These are phyloP conservation scores for Bedellia somnulentella DNA, from an alignment of 2,888 invertebrate species.

Conservation along the genomic window DNA sequence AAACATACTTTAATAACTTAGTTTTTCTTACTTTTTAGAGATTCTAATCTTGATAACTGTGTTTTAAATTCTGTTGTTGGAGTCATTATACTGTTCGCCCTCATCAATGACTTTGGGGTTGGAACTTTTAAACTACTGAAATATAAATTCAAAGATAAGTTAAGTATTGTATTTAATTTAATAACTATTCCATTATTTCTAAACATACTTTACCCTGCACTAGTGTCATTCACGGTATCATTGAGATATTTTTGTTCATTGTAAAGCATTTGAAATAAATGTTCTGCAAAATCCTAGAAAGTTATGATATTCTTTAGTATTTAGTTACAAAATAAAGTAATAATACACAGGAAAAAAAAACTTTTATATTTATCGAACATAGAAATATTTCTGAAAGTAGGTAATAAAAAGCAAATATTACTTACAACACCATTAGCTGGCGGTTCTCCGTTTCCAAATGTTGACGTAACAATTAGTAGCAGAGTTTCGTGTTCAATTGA, in stretches of 20 bases:
- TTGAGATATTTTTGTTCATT: constrained; percentile 28
- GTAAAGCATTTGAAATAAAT: constrained; percentile 36
- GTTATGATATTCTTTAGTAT: no score
- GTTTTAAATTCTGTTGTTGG: constrained; percentile 54
- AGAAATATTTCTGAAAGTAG: no score
- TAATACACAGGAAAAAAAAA: no score
- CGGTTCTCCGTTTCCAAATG: constrained; percentile 96
- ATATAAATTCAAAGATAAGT: constrained; percentile 12
- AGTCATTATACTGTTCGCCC: constrained; percentile 72
- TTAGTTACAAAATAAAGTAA: no score
- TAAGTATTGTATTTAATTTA: no score
- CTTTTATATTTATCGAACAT: no score
- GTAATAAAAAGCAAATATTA: no score
- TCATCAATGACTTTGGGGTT: constrained; percentile 85
- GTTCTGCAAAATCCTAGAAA: constrained; percentile 38
- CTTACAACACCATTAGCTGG: constrained; percentile 92
- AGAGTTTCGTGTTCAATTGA: constrained; percentile 94
- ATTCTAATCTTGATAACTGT: constrained; percentile 62
- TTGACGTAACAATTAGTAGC: constrained; percentile 88
- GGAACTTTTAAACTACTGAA: constrained; percentile 66
- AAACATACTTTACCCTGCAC: constrained; percentile 16
- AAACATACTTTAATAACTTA: no score
- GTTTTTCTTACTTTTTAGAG: constrained; percentile 38
- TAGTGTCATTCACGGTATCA: constrained; percentile 20
- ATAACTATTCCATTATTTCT: no score